These are phyloP conservation scores for Exocentrus adspersus DNA, from an alignment of 2,888 invertebrate species.

Conservation along the genomic window DNA sequence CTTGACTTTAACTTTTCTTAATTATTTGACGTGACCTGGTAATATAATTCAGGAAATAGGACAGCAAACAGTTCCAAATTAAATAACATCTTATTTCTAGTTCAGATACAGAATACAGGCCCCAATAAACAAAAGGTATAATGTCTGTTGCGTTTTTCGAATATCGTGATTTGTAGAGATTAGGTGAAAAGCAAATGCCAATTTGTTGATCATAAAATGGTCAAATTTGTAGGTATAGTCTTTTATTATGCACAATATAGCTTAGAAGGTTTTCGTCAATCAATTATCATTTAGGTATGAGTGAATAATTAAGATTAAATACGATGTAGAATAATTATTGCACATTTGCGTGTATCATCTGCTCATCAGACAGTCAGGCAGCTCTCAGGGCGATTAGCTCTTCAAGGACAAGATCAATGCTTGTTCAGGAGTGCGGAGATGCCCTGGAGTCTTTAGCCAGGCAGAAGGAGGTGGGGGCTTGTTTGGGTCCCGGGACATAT, in stretches of 20 bases:
- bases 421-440: no score
- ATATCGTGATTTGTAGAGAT: conserved; percentile 1
- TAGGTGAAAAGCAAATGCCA: not conserved
- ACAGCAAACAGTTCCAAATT: not conserved
- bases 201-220: not conserved
- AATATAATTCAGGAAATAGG: not conserved
- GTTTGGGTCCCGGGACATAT: no score
- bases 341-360: no score
- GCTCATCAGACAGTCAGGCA: no score
- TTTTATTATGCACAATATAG: not conserved
- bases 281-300: no score
- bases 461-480: no score
- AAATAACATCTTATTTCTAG: not conserved
- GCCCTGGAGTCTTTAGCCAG: no score
- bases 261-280: not conserved
- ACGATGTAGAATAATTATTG: no score
- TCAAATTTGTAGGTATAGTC: not conserved
- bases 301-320: no score
- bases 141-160: not conserved
- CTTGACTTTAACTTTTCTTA: no score
- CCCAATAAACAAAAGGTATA: not conserved
- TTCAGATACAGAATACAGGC: not conserved
- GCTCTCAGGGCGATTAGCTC: no score
- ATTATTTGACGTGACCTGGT: not conserved
- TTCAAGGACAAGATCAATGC: no score